Evolutionary conservation across 1,140 invertebrate genomes (phyloP).

Genomic region (Scaptomyza pallida): DNA sequence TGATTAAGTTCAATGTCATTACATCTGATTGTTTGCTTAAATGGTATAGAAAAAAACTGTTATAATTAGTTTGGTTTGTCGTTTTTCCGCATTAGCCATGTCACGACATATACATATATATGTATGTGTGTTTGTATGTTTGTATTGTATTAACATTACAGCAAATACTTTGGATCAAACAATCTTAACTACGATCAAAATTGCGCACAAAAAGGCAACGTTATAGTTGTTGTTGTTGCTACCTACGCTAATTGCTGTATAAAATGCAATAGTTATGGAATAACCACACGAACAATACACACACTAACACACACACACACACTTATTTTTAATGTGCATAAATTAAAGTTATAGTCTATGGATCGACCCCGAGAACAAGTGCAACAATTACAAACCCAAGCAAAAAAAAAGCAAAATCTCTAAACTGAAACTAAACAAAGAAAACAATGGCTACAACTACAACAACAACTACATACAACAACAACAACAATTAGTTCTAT

Average conservation of each 20-base stretch:
- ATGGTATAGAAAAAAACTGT: not conserved
- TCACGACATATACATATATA: conserved; percentile 27
- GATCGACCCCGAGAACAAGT: conserved; percentile 34
- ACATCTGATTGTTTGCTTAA: conserved; percentile 23
- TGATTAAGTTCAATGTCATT: conserved; percentile 12
- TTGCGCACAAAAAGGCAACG: conserved; percentile 34
- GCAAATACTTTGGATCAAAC: conserved; percentile 37
- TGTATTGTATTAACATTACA: conserved; percentile 24
- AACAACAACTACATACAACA: not conserved
- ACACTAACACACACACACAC: conserved; percentile 21
- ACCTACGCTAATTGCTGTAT: conserved; percentile 45
- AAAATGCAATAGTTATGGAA: conserved; percentile 49
- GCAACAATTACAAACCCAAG: conserved; percentile 41
- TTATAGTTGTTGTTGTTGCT: no score
- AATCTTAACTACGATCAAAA: conserved; percentile 49
- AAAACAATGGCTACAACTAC: not conserved
- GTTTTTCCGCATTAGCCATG: conserved; percentile 43
- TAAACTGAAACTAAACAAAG: conserved; percentile 17
- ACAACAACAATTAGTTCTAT: conserved; percentile 21
- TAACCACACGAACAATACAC: not conserved
- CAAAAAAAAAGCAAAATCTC: conserved; percentile 34
- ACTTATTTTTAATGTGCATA: conserved; percentile 21
- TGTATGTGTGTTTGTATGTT: not conserved
- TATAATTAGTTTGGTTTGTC: conserved; percentile 28
- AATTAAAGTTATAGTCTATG: conserved; percentile 38